Conservation (phyloP, 1,140 invertebrate genomes). For the Nilaparvata lugens region DNA sequence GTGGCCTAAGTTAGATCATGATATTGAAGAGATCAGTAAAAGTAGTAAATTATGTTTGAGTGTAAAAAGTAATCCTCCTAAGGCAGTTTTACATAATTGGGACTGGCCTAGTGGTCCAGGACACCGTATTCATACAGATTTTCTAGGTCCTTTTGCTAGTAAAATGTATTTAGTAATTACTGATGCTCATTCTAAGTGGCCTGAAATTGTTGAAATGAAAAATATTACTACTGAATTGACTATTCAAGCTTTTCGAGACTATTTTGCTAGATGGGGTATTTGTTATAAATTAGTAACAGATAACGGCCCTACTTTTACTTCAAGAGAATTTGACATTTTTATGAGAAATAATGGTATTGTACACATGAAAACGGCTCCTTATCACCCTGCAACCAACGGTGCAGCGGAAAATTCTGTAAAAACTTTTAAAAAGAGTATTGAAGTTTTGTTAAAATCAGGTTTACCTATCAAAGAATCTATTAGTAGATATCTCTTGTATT, state of each 20-base stretch:
- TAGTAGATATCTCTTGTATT: neutral
- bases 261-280: constrained; percentile 26
- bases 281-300: constrained; percentile 27
- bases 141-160: constrained; percentile 33
- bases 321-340: no score
- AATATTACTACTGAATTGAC: constrained; percentile 10
- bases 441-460: neutral
- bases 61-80: no score
- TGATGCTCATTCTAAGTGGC: constrained; percentile 41
- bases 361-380: no score
- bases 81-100: no score
- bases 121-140: constrained; percentile 34
- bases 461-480: neutral
- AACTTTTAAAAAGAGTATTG: constrained; percentile 8
- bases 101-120: no score
- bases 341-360: no score
- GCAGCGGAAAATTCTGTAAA: constrained; percentile 26
- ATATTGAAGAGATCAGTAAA: no score
- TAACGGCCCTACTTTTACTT: constrained; percentile 28
- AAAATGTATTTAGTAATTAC: constrained; percentile 36
- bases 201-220: constrained; percentile 25
- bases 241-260: constrained; percentile 16
- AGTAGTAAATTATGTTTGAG: no score
- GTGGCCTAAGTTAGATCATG: no score
- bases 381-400: constrained; percentile 26